A percentile compares a stretch with the other conserved stretches of the same genome.
phyloP scores from a whole-genome alignment of 1,140 invertebrate species.

The Bicyclus anynana region DNA sequence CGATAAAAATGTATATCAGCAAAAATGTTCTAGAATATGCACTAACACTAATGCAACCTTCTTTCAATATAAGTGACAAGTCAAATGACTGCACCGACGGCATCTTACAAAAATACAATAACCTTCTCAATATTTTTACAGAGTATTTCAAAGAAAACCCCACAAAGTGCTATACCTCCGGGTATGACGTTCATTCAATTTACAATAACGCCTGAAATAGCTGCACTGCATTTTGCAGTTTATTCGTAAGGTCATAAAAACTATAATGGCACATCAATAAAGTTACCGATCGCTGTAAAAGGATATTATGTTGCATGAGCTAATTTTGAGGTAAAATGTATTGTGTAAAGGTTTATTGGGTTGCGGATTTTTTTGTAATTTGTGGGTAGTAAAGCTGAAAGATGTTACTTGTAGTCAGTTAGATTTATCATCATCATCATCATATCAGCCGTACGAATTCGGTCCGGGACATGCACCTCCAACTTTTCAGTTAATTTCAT shows the following conservation, averaged over 20 bases:
- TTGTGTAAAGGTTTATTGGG: not conserved
- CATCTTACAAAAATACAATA: constrained; percentile 10
- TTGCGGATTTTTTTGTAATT: not conserved
- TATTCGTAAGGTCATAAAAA: constrained; percentile 12
- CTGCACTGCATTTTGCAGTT: constrained; percentile 16
- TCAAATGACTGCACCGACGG: not conserved
- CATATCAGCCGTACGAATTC: too few relatives aligned
- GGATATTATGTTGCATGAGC: constrained; percentile 4
- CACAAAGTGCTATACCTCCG: constrained; percentile 34
- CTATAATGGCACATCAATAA: constrained; percentile 5
- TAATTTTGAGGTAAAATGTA: not conserved
- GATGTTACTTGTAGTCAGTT: too few relatives aligned
- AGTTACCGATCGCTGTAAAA: not conserved
- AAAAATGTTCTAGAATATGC: constrained; percentile 6
- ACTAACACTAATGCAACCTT: too few relatives aligned
- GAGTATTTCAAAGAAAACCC: constrained; percentile 33
- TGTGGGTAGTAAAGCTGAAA: not conserved
- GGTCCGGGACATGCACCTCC: too few relatives aligned
- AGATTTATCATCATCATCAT: too few relatives aligned
- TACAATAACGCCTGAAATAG: constrained; percentile 16
- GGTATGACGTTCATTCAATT: constrained; percentile 41
- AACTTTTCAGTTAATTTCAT: too few relatives aligned
- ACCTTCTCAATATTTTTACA: constrained; percentile 31
- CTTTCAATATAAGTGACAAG: constrained; percentile 14
- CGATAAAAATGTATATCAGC: too few relatives aligned